Conservation (phyloP, 2,888 invertebrate species). For the Cacoxenus indagator region DNA sequence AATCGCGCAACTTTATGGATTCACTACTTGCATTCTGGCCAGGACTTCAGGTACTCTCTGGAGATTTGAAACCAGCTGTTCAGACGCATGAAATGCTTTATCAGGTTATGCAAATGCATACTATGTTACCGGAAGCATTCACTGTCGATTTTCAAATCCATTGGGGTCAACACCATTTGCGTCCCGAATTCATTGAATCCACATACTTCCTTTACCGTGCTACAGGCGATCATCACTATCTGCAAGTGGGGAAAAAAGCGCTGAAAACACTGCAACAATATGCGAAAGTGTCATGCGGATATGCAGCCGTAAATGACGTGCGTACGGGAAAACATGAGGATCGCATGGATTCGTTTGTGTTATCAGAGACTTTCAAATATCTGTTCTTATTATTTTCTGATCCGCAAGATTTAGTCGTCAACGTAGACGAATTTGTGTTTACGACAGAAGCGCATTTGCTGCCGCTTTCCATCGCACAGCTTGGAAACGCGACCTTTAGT, state of each 20-base stretch:
- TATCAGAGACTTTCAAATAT: slow-evolving; percentile 98
- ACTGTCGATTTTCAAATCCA: slow-evolving; percentile 98
- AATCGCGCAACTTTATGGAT: slow-evolving; percentile 97
- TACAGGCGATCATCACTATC: slow-evolving; percentile 95
- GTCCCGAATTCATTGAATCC: slow-evolving; percentile 98
- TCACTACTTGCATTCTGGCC: slow-evolving; percentile 98
- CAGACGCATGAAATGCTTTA: slow-evolving; percentile 99
- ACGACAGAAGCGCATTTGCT: slow-evolving; percentile 97
- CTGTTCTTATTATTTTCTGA: slow-evolving; percentile 94
- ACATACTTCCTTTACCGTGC: slow-evolving; percentile 97
- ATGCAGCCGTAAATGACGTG: slow-evolving; percentile 97
- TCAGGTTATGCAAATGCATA: slow-evolving; percentile 97
- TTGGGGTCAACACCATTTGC: slow-evolving; percentile 97
- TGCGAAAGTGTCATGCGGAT: slow-evolving; percentile 95
- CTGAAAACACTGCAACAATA: slow-evolving; percentile 90
- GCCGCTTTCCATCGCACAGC: slow-evolving; percentile 84
- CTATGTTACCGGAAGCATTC: slow-evolving; percentile 98
- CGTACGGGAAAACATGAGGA: slow-evolving; percentile 92
- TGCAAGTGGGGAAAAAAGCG: slow-evolving; percentile 89
- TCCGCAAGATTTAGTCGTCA: slow-evolving; percentile 83
- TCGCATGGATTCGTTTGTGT: slow-evolving; percentile 97
- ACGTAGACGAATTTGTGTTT: slow-evolving; percentile 88
- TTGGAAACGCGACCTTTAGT: slow-evolving; percentile 73
- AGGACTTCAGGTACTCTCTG: slow-evolving; percentile 89
- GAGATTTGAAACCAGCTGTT: slow-evolving; percentile 97